Evolutionary conservation across 1,140 invertebrate genomes (phyloP).

Genomic region (Oscheius sp.): DNA sequence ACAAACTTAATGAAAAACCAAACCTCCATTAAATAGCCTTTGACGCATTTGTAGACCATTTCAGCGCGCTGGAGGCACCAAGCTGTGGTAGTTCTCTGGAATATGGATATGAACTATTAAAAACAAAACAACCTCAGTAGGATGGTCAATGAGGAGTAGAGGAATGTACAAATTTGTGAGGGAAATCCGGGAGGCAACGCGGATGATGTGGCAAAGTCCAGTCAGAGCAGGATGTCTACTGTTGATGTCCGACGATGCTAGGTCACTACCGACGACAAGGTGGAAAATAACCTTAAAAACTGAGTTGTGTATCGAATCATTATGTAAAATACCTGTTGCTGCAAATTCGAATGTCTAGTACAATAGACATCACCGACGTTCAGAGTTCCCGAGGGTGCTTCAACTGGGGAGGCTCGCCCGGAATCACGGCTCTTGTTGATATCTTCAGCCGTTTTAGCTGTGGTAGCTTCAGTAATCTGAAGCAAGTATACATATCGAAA

Average conservation of each 20-base stretch:
- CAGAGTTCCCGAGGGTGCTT: slow-evolving; percentile 62
- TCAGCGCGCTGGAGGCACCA: slow-evolving; percentile 94
- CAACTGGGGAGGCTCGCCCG: slow-evolving; percentile 9
- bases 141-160: slow-evolving; percentile 82
- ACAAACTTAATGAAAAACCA: not conserved
- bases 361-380: slow-evolving; percentile 84
- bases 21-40: slow-evolving; percentile 93
- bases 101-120: not conserved
- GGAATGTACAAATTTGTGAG: slow-evolving; percentile 88
- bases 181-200: slow-evolving; percentile 86
- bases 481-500: not conserved
- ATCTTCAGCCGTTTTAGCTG: slow-evolving; percentile 20
- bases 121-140: slow-evolving; percentile 70
- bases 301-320: not conserved
- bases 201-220: slow-evolving; percentile 86
- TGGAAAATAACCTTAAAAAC: slow-evolving; percentile 88
- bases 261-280: slow-evolving; percentile 69
- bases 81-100: slow-evolving; percentile 86
- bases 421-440: slow-evolving; percentile 17
- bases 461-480: not conserved
- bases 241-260: slow-evolving; percentile 73
- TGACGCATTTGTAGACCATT: slow-evolving; percentile 93
- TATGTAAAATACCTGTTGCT: not conserved
- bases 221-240: slow-evolving; percentile 91
- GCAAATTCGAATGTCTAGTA: slow-evolving; percentile 87